phyloP scores from a whole-genome alignment of 2,797 vertebrate genomes.

The Tarsius wallacei region DNA sequence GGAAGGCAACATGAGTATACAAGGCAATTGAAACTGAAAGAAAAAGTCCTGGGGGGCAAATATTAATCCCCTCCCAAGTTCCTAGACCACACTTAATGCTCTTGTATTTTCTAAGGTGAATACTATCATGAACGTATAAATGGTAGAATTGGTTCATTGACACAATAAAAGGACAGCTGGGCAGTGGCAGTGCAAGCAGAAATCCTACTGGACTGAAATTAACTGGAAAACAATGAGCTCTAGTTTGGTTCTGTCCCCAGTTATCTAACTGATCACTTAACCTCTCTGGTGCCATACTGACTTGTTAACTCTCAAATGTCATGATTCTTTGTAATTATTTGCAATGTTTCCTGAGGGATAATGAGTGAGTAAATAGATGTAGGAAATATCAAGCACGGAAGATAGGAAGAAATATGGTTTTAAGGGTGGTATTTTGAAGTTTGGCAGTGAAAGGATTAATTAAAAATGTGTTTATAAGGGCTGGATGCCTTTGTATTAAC shows the following conservation, averaged over 20 bases:
- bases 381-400: not conserved
- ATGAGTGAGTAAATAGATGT: slow-evolving; percentile 1
- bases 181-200: not conserved
- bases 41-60: not conserved
- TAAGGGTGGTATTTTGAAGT: slow-evolving; percentile 33
- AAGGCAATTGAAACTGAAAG: not conserved
- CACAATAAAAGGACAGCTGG: too few relatives aligned
- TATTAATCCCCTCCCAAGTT: not conserved
- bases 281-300: not conserved
- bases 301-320: not conserved
- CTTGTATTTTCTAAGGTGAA: not conserved
- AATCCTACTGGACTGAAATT: not conserved
- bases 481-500: not conserved
- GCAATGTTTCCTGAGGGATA: not conserved
- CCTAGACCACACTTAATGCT: not conserved
- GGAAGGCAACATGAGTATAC: not conserved
- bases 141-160: not conserved
- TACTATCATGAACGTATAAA: not conserved
- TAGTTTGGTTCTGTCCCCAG: not conserved
- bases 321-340: not conserved
- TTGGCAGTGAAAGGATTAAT: slow-evolving; percentile 18
- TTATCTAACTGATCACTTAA: not conserved
- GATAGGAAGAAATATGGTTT: slow-evolving; percentile 47
- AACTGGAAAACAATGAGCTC: not conserved
- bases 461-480: slow-evolving; percentile 39